A percentile compares a stretch with the other conserved stretches of the same genome.
phyloP scores from a whole-genome alignment of 1,140 invertebrate genomes.

The Ceratina calcarata region DNA sequence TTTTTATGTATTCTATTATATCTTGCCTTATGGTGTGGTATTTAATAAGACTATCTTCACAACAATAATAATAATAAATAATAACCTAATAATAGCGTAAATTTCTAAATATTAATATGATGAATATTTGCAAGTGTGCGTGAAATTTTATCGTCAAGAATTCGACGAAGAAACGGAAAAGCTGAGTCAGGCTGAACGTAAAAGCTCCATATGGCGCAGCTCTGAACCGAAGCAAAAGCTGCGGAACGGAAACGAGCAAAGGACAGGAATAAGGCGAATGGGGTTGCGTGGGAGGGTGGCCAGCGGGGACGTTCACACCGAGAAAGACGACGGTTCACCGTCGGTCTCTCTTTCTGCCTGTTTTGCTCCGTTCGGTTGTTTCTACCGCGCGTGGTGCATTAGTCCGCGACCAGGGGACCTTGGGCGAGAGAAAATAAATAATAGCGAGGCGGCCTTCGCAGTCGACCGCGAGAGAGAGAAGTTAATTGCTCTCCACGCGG shows the following conservation, averaged over 20 bases:
- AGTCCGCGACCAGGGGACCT: slow-evolving; percentile 49
- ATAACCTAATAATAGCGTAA: too few relatives aligned
- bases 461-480: slow-evolving; percentile 47
- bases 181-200: neutral
- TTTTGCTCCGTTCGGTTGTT: neutral
- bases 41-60: too few relatives aligned
- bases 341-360: slow-evolving; percentile 1
- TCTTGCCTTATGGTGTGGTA: too few relatives aligned
- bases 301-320: slow-evolving; percentile 6
- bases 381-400: slow-evolving; percentile 15
- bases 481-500: slow-evolving; percentile 59
- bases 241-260: slow-evolving; percentile 11
- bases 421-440: slow-evolving; percentile 64
- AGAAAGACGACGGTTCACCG: neutral
- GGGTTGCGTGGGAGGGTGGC: slow-evolving; percentile 1
- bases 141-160: too few relatives aligned
- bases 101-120: too few relatives aligned
- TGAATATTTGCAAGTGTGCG: too few relatives aligned
- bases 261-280: neutral
- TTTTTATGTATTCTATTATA: too few relatives aligned
- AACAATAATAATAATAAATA: too few relatives aligned
- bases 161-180: neutral
- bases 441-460: slow-evolving; percentile 57
- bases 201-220: neutral
- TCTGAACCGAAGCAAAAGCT: neutral